These are phyloP conservation scores for Zhuqinia jingwanae DNA, from an alignment of 2,888 invertebrate species.

Conservation along the genomic window DNA sequence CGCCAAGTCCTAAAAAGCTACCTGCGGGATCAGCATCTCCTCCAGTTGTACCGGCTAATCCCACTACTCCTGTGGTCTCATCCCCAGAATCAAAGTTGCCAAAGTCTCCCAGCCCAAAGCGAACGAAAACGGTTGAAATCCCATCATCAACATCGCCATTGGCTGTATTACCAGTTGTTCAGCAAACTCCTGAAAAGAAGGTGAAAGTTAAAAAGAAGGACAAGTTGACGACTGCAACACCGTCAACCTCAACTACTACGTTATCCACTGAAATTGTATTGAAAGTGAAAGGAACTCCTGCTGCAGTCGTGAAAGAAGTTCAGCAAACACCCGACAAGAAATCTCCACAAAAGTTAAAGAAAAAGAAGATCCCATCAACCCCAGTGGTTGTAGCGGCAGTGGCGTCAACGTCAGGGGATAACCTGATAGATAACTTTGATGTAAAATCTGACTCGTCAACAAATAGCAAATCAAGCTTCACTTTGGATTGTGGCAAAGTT, in stretches of 20 bases:
- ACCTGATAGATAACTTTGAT: slow-evolving; percentile 73
- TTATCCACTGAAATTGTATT: background rate
- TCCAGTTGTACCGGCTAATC: background rate
- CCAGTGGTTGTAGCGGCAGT: background rate
- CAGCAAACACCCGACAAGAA: background rate
- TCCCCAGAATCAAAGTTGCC: slow-evolving; percentile 54
- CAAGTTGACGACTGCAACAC: background rate
- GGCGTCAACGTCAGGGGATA: slow-evolving; percentile 49
- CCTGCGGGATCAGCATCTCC: background rate
- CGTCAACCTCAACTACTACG: background rate
- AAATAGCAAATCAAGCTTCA: slow-evolving; percentile 66
- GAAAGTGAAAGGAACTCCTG: background rate
- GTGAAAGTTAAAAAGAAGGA: slow-evolving; percentile 29
- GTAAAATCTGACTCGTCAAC: slow-evolving; percentile 70
- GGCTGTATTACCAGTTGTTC: background rate
- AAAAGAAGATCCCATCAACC: background rate
- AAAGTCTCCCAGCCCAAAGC: slow-evolving; percentile 71
- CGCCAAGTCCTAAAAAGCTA: slow-evolving; percentile 62
- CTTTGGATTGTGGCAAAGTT: slow-evolving; percentile 77
- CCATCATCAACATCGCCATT: background rate
- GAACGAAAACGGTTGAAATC: slow-evolving; percentile 19
- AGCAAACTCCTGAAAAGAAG: slow-evolving; percentile 32
- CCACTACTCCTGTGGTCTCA: background rate
- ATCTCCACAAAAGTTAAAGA: background rate
- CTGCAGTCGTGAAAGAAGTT: background rate